Percentiles rank a stretch among this genome's conserved stretches.
phyloP scores from a whole-genome alignment of 1,140 invertebrate genomes.

The Choristoneura fumiferana region DNA sequence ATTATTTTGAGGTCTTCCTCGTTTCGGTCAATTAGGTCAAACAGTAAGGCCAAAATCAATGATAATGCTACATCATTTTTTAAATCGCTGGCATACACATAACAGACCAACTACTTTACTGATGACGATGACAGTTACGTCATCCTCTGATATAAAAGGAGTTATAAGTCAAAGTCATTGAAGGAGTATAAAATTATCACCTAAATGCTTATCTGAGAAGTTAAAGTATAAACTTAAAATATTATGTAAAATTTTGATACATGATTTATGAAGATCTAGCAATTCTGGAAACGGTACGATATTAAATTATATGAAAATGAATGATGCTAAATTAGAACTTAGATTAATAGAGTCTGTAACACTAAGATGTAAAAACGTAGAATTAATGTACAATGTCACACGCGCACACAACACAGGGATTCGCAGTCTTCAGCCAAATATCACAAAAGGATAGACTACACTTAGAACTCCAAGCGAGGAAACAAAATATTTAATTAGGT shows the following conservation, averaged over 20 bases:
- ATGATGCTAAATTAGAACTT: slow-evolving; percentile 19
- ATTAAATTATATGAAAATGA: slow-evolving; percentile 43
- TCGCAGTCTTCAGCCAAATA: slow-evolving; percentile 66
- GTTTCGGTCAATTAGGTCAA: slow-evolving; percentile 3
- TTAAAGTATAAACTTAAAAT: slow-evolving; percentile 30
- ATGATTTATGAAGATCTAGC: slow-evolving; percentile 10
- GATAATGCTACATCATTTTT: not conserved
- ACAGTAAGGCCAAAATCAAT: not conserved
- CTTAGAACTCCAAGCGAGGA: slow-evolving; percentile 38
- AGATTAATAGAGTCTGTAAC: slow-evolving; percentile 10
- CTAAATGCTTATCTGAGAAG: not conserved
- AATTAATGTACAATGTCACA: slow-evolving; percentile 50
- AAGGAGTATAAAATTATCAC: too few species aligned
- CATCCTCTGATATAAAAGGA: too few species aligned
- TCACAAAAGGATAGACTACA: slow-evolving; percentile 61
- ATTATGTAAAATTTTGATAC: slow-evolving; percentile 23
- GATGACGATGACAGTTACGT: too few species aligned
- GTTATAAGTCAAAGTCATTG: too few species aligned
- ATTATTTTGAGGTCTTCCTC: not conserved
- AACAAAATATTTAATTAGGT: too few species aligned
- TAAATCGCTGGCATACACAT: not conserved
- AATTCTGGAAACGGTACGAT: not conserved
- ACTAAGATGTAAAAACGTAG: slow-evolving; percentile 42
- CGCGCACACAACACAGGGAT: slow-evolving; percentile 62
- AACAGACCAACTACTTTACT: too few species aligned